Evolutionary conservation across 1,140 invertebrate genomes (phyloP), one percentile per base, ranked within the genome.

Genomic region (Amphibalanus amphitrite): DNA sequence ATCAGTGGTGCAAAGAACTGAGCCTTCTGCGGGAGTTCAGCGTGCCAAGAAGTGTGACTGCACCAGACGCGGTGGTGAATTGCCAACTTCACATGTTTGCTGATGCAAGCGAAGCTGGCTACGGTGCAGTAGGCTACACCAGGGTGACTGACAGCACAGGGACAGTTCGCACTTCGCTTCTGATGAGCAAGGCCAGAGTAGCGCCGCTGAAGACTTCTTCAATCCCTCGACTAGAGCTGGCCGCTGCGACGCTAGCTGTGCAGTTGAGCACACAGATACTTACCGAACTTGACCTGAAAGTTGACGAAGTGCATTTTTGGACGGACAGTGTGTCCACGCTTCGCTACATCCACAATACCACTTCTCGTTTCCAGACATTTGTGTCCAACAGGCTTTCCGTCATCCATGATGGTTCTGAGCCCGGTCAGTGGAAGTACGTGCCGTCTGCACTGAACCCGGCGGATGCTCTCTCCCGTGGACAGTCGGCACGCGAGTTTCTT

Each of bases 401-500:
- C 29, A 73, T 74, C 28, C 73, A 65, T 28, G 70, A 47, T 40
- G 28, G 13, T 23, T 59, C 67, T 3, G 1, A 20, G 0, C 28
- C 28, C 28, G 65, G 47, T 68, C 74, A 74, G 29, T 74, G 73
- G 73, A 75, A 67, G 8, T 70, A 74, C 29, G 73, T 74, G 20
- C 67, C 73, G 0, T 26, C 28, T 25, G 33, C 29, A 10, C 20
- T 59, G 28, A 74, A 74, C n/a, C 73, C 73, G 0, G 73, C 74
- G 28, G 74, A 74, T 68, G 28, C 3, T 4, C 70, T 68, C 6
- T 70, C 25, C 8, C 74, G 73, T 28, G 73, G 73, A 40, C n/a
- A 59, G 13, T n/a, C 38, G 26, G 29, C 71, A 10, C 26, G 10
- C 1, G 26, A 10, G 20, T 71, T 71, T 69, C 20, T 71, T 6